phyloP scores from a whole-genome alignment of 2,113 vertebrate species.

The Solea senegalensis region DNA sequence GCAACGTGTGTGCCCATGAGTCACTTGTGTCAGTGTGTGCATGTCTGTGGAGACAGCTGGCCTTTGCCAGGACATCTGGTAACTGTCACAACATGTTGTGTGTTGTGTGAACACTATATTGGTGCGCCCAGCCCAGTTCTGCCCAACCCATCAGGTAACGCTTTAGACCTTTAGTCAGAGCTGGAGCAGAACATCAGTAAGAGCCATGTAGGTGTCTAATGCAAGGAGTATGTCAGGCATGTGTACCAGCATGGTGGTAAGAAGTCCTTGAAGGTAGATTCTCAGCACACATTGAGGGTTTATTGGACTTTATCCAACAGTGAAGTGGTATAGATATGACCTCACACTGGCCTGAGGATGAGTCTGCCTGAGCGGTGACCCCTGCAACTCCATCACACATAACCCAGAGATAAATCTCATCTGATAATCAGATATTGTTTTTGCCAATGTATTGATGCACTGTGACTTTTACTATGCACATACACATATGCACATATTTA shows the following conservation, averaged over 20 bases:
- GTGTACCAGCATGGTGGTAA: conserved; percentile 41
- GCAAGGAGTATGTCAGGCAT: conserved; percentile 36
- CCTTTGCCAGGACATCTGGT: conserved; percentile 70
- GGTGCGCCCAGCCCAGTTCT: conserved; percentile 46
- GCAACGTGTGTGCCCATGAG: background rate
- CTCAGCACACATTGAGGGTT: conserved; percentile 12
- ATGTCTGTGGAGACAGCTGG: conserved; percentile 42
- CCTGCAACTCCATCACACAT: conserved; percentile 11
- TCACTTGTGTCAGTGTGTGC: background rate
- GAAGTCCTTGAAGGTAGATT: conserved; percentile 44
- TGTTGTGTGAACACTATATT: conserved; percentile 49
- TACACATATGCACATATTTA: conserved; percentile 46
- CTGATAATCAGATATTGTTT: conserved; percentile 13
- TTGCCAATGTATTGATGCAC: conserved; percentile 14
- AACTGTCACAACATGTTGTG: conserved; percentile 60
- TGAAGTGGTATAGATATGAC: conserved; percentile 22
- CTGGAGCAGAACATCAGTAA: conserved; percentile 49
- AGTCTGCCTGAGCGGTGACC: conserved; percentile 48
- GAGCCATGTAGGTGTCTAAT: conserved; percentile 52
- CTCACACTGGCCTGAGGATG: conserved; percentile 32
- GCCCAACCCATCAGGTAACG: conserved; percentile 65
- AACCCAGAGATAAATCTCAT: conserved; percentile 8
- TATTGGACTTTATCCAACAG: conserved; percentile 45
- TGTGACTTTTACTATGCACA: conserved; percentile 11
- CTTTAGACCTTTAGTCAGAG: conserved; percentile 66